phyloP scores from a whole-genome alignment of 2,113 vertebrate species.

The Ophthalmolycus amberensis region DNA sequence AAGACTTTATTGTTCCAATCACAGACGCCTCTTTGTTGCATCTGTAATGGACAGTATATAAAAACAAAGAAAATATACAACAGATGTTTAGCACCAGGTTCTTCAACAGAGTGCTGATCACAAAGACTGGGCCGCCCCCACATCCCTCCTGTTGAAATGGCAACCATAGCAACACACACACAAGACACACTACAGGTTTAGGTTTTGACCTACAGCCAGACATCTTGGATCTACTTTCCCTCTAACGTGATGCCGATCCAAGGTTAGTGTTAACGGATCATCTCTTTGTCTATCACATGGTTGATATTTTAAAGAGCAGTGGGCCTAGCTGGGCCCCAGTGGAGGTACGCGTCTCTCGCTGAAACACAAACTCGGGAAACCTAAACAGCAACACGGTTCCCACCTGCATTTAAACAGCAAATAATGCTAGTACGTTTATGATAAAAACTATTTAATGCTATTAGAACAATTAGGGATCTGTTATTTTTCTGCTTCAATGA shows the following conservation, averaged over 20 bases:
- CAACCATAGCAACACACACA: conserved; percentile 63
- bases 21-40: conserved; percentile 62
- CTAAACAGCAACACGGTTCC: conserved; percentile 30
- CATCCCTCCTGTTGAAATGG: conserved; percentile 51
- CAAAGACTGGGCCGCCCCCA: conserved; percentile 42
- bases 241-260: conserved; percentile 22
- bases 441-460: conserved; percentile 51
- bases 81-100: conserved; percentile 76
- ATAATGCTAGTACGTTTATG: conserved; percentile 55
- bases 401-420: conserved; percentile 51
- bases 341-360: conserved; percentile 65
- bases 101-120: conserved; percentile 60
- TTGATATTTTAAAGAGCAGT: conserved; percentile 42
- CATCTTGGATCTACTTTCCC: conserved; percentile 34
- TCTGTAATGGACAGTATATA: conserved; percentile 76
- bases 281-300: conserved; percentile 21
- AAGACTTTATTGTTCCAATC: conserved; percentile 81
- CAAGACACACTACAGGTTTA: conserved; percentile 44
- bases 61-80: conserved; percentile 78
- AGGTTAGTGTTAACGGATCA: conserved; percentile 61
- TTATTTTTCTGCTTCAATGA: conserved; percentile 36
- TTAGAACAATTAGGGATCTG: conserved; percentile 8
- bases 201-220: conserved; percentile 59
- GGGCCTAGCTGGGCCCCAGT: conserved; percentile 42
- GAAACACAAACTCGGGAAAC: conserved; percentile 18